Evolutionary conservation across 2,888 invertebrate species (phyloP).

Genomic region (Cyaniris semiargus): DNA sequence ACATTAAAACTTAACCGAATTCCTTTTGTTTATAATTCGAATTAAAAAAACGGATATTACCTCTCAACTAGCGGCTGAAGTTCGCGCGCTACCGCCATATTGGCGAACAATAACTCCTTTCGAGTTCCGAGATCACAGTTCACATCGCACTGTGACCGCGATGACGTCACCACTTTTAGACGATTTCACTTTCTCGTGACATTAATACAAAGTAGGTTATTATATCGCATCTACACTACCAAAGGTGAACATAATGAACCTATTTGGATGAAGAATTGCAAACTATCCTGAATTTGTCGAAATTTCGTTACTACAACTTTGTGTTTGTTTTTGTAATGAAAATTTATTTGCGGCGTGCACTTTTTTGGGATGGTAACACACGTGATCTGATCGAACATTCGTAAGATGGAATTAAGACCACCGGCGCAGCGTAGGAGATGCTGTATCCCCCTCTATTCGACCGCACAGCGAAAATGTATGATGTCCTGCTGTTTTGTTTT

Average conservation of each 20-base stretch:
- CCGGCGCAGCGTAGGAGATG: too few species aligned
- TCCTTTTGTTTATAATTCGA: too few species aligned
- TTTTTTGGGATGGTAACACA: background rate
- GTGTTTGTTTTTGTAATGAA: background rate
- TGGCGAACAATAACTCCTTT: conserved; percentile 40
- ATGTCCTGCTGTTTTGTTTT: too few species aligned
- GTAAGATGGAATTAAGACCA: background rate
- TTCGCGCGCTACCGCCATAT: conserved; percentile 50
- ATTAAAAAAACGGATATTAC: background rate
- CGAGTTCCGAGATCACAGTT: conserved; percentile 37
- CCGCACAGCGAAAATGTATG: too few species aligned
- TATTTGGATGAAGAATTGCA: background rate
- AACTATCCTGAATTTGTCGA: background rate
- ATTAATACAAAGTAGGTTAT: conserved; percentile 33
- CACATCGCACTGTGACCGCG: conserved; percentile 37
- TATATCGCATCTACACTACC: background rate
- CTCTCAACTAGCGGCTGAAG: background rate
- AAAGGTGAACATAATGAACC: background rate
- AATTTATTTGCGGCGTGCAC: too few species aligned
- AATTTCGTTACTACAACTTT: background rate
- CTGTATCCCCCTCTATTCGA: too few species aligned
- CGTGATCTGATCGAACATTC: background rate
- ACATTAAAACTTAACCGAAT: too few species aligned
- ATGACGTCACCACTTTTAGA: conserved; percentile 42
- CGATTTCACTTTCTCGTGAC: conserved; percentile 45